Percentiles rank a stretch among this genome's conserved stretches.
Conservation (phyloP, 2,797 vertebrate species). For the Hybognathus amarus region DNA sequence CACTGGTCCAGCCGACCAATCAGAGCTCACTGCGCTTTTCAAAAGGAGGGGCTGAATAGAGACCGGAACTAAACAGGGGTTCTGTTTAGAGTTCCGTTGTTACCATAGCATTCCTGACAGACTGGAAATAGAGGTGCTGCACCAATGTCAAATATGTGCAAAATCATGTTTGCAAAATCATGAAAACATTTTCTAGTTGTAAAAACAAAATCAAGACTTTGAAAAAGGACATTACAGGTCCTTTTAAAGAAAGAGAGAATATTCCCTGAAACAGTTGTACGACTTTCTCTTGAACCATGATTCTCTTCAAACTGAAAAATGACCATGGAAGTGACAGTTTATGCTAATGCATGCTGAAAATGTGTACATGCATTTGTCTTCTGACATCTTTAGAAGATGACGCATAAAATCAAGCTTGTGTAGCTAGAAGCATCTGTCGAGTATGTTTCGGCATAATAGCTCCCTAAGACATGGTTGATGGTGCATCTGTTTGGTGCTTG, state of each 20-base stretch:
- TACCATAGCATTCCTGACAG: too few relatives aligned
- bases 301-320: not conserved
- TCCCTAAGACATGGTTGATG: not conserved
- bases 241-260: not conserved
- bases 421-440: not conserved
- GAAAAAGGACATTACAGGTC: not conserved
- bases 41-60: too few relatives aligned
- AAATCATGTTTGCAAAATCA: too few relatives aligned
- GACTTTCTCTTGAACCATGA: not conserved
- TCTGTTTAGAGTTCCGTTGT: too few relatives aligned
- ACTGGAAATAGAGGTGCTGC: not conserved
- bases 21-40: too few relatives aligned
- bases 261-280: not conserved
- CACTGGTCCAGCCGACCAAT: too few relatives aligned
- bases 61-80: too few relatives aligned
- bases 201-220: not conserved
- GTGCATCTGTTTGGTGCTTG: not conserved
- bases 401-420: not conserved
- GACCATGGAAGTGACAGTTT: not conserved
- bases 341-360: not conserved
- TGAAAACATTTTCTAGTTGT: not conserved
- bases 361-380: not conserved
- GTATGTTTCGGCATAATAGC: not conserved
- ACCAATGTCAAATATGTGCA: too few relatives aligned
- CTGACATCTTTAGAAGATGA: not conserved